Conservation (phyloP, 2,888 invertebrate species). For the Scaptomyza cyrtandrae region DNA sequence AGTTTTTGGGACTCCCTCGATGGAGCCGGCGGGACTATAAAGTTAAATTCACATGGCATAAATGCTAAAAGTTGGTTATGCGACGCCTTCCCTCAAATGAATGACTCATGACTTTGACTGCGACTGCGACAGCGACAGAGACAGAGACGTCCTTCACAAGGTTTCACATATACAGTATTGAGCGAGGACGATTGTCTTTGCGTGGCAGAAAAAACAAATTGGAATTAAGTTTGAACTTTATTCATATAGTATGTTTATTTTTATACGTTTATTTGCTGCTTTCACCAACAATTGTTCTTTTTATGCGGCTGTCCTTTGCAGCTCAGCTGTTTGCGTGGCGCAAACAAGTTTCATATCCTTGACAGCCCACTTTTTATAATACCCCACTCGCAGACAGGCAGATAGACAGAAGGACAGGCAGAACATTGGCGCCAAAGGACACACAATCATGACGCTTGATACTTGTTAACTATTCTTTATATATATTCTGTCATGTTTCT, state of each 20-base stretch:
- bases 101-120: slow-evolving; percentile 46
- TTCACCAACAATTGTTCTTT: slow-evolving; percentile 33
- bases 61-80: slow-evolving; percentile 14
- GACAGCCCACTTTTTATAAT: slow-evolving; percentile 4
- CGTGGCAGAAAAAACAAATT: slow-evolving; percentile 7
- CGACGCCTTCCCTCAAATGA: slow-evolving; percentile 10
- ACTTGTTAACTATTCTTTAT: slow-evolving; percentile 12
- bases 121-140: too few relatives aligned
- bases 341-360: slow-evolving; percentile 59
- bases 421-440: slow-evolving; percentile 40
- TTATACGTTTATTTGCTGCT: slow-evolving; percentile 14
- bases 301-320: slow-evolving; percentile 48
- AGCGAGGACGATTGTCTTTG: slow-evolving; percentile 17
- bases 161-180: slow-evolving; percentile 25
- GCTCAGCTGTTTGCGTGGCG: slow-evolving; percentile 69
- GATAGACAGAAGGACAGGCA: slow-evolving; percentile 18
- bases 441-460: slow-evolving; percentile 17
- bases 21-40: slow-evolving; percentile 52
- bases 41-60: slow-evolving; percentile 24
- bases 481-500: neutral
- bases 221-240: slow-evolving; percentile 56
- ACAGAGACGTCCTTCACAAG: slow-evolving; percentile 55
- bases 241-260: slow-evolving; percentile 31
- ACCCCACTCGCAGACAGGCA: neutral
- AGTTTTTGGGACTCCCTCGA: slow-evolving; percentile 39